Evolutionary conservation across 2,888 invertebrate genomes (phyloP).

Genomic region (Leptinotarsa peninsularis): DNA sequence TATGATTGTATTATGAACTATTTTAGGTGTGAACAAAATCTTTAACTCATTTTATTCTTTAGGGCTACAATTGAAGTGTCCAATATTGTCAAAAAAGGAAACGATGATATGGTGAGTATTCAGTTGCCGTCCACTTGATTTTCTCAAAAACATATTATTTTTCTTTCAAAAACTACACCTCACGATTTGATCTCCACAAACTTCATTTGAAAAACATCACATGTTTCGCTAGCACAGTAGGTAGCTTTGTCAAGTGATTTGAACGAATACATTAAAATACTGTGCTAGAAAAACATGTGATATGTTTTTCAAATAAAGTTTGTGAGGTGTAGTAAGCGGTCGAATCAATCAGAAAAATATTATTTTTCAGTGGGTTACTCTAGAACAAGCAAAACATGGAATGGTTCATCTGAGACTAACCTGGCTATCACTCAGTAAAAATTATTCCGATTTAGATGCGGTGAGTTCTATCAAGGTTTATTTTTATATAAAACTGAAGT

Average conservation of each 20-base stretch:
- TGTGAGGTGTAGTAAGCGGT: too few species aligned
- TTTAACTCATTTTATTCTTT: slow-evolving; percentile 52
- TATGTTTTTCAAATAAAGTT: too few species aligned
- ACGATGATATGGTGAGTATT: slow-evolving; percentile 77
- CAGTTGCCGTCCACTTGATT: slow-evolving; percentile 17
- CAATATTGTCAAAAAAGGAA: slow-evolving; percentile 77
- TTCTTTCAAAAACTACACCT: slow-evolving; percentile 43
- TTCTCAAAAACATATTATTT: slow-evolving; percentile 37
- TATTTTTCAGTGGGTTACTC: slow-evolving; percentile 86
- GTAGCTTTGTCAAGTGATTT: too few species aligned
- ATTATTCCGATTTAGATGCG: slow-evolving; percentile 78
- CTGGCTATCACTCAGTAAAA: slow-evolving; percentile 86
- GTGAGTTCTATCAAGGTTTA: slow-evolving; percentile 68
- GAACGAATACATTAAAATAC: too few species aligned
- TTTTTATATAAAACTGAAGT: too few species aligned
- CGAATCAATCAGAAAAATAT: neutral
- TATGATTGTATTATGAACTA: too few species aligned
- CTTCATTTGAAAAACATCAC: too few species aligned
- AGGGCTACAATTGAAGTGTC: slow-evolving; percentile 81
- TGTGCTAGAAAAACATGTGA: too few species aligned
- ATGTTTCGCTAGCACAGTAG: too few species aligned
- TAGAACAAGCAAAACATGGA: slow-evolving; percentile 96
- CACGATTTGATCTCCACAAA: too few species aligned
- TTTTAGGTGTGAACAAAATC: neutral
- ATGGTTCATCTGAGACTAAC: slow-evolving; percentile 89